A percentile compares a stretch with the other conserved stretches of the same genome.
These are phyloP conservation scores for Melanotaenia pygmaea DNA, from an alignment of 2,797 vertebrate species.

Conservation along the genomic window DNA sequence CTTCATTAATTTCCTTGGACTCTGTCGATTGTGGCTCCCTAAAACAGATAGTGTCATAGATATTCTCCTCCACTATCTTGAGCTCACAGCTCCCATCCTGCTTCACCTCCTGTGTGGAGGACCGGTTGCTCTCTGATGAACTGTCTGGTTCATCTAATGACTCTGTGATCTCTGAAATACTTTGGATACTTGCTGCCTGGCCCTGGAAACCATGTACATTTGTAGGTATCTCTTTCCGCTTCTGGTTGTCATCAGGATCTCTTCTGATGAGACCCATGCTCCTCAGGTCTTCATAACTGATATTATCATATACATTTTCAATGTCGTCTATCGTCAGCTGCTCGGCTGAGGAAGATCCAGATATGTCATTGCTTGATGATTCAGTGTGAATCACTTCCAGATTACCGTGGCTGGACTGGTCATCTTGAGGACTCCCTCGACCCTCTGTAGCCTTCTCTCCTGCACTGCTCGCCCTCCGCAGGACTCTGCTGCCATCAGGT, in stretches of 20 bases:
- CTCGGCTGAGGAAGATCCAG: slow-evolving; percentile 88
- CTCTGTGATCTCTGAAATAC: slow-evolving; percentile 58
- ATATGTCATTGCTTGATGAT: slow-evolving; percentile 81
- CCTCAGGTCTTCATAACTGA: slow-evolving; percentile 95
- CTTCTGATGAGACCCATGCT: slow-evolving; percentile 90
- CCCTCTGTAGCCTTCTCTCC: slow-evolving; percentile 86
- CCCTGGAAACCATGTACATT: slow-evolving; percentile 27
- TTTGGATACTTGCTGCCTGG: slow-evolving; percentile 41
- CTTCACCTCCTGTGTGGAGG: slow-evolving; percentile 72
- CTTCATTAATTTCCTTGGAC: slow-evolving; percentile 52
- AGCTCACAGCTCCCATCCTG: slow-evolving; percentile 81
- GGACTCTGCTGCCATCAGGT: slow-evolving; percentile 77
- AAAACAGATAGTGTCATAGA: slow-evolving; percentile 95
- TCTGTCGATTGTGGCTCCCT: slow-evolving; percentile 77
- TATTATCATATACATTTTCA: slow-evolving; percentile 97
- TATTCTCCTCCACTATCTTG: slow-evolving; percentile 89
- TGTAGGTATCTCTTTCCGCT: slow-evolving; percentile 40
- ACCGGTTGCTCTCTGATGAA: slow-evolving; percentile 71
- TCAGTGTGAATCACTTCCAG: slow-evolving; percentile 78
- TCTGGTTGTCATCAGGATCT: slow-evolving; percentile 74
- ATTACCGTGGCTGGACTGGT: slow-evolving; percentile 47
- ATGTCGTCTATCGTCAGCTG: slow-evolving; percentile 92
- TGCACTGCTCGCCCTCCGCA: slow-evolving; percentile 92
- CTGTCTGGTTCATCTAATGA: slow-evolving; percentile 69
- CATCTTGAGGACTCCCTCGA: slow-evolving; percentile 57